Evolutionary conservation across 2,888 invertebrate species (phyloP), one percentile per base, ranked within the genome.

Genomic region (Eupithecia subfuscata): DNA sequence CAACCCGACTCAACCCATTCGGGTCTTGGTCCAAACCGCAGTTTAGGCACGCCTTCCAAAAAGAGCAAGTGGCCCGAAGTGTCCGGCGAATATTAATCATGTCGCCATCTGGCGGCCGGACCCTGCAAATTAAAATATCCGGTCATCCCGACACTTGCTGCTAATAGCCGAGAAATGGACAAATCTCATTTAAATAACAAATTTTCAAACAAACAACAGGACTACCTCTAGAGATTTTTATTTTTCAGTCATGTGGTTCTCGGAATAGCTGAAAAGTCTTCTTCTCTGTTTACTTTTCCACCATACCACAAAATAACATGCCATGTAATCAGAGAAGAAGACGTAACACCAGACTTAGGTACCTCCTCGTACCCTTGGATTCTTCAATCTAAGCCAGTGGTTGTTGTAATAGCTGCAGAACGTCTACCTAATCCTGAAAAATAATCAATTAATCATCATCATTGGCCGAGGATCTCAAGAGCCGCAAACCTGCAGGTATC

Each of bases 11-110:
- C 37, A 67, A 67, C 40, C 60, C 64, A 64, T 64, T 83, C 40
- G 69, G 48, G 69, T 69, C 52, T 69, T 52, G 69, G 37, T 64
- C 43, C 68, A 43, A 40, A 64, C 70, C 70, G 30, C 70, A 71
- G 25, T 77, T 78, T 77, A 81, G 85, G 40, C 68, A 67, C 68
- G 68, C 40, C 34, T 64, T 68, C 68, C 68, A 87, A 89, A 89
- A 90, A 83, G 85, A 88, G 81, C 83, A 84, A 83, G 86, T 86
- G 83, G 83, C 74, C 84, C 69, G 74, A 75, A 86, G 85, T 87
- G 89, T 90, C 90, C 88, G 88, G 88, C 87, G 93, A 92, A 94
- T 94, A 93, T 93, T 94, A 94, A 93, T 94, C 92, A 93, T 88
- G 79, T 84, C 89, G 85, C 87, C 93, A 92, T 90, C 88, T 92